Conservation (phyloP, 2,797 vertebrate species). For the Brotula barbata region DNA sequence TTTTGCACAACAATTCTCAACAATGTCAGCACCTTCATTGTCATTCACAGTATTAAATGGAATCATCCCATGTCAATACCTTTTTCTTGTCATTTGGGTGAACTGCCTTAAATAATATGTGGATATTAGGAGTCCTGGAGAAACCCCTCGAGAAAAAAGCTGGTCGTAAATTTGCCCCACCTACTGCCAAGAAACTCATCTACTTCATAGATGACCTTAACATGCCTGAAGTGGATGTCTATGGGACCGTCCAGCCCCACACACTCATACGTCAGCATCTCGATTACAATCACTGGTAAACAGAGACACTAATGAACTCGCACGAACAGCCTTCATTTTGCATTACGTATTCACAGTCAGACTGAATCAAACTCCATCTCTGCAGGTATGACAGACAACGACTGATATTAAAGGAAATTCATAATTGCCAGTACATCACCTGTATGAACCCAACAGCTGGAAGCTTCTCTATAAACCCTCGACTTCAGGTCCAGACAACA, state of each 20-base stretch:
- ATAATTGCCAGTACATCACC: constrained; percentile 90
- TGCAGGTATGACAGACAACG: constrained; percentile 96
- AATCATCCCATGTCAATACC: neutral
- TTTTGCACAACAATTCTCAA: no score
- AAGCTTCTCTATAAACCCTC: constrained; percentile 91
- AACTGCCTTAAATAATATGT: neutral
- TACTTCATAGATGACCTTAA: constrained; percentile 86
- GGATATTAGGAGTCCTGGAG: constrained; percentile 77
- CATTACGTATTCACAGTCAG: neutral
- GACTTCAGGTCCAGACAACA: constrained; percentile 83
- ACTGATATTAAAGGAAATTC: constrained; percentile 89
- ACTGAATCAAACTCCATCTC: constrained; percentile 13
- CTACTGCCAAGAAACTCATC: constrained; percentile 81
- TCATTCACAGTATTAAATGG: neutral
- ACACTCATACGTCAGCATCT: constrained; percentile 83
- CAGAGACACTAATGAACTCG: neutral
- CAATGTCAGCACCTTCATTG: neutral
- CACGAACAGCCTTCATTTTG: neutral
- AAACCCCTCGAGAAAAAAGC: constrained; percentile 85
- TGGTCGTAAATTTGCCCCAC: constrained; percentile 80
- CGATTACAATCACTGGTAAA: constrained; percentile 80
- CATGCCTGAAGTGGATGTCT: constrained; percentile 83
- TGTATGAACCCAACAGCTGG: constrained; percentile 93
- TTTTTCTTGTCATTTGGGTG: neutral
- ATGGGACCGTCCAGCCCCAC: constrained; percentile 82